Evolutionary conservation across 2,888 invertebrate genomes (phyloP).

Genomic region (Clepsis dumicolana): DNA sequence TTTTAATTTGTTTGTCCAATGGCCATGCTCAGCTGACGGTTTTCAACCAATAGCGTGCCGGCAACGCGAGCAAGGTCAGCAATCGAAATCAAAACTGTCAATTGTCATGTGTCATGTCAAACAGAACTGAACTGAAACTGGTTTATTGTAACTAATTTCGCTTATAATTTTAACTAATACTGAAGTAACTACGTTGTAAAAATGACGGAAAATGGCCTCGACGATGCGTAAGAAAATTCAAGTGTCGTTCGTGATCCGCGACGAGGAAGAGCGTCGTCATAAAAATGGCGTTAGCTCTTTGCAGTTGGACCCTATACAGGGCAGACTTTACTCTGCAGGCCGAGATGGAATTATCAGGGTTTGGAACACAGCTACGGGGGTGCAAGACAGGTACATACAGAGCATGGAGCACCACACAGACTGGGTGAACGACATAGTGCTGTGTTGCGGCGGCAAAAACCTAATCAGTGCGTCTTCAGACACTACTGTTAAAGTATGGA

Average conservation of each 20-base stretch:
- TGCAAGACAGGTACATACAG: slow-evolving; percentile 91
- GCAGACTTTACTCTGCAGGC: slow-evolving; percentile 97
- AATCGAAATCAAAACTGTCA: slow-evolving; percentile 20
- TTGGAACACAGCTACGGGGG: slow-evolving; percentile 90
- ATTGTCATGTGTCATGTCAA: slow-evolving; percentile 29
- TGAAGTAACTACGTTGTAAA: slow-evolving; percentile 61
- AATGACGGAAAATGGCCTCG: slow-evolving; percentile 84
- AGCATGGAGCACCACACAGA: slow-evolving; percentile 99
- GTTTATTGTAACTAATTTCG: slow-evolving; percentile 51
- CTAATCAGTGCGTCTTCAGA: slow-evolving; percentile 99
- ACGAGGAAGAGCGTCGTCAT: slow-evolving; percentile 97
- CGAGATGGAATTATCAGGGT: slow-evolving; percentile 98
- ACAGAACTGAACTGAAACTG: slow-evolving; percentile 31
- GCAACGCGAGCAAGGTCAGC: slow-evolving; percentile 4
- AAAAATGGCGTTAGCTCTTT: slow-evolving; percentile 98
- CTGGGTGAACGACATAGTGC: slow-evolving; percentile 99
- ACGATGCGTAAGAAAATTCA: slow-evolving; percentile 87
- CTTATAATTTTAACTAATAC: slow-evolving; percentile 46
- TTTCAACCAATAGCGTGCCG: slow-evolving; percentile 20
- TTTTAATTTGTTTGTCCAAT: neutral
- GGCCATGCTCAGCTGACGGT: neutral
- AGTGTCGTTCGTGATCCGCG: slow-evolving; percentile 99
- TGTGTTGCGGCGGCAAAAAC: slow-evolving; percentile 98
- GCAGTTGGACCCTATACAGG: slow-evolving; percentile 95
- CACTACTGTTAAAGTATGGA: slow-evolving; percentile 99